Evolutionary conservation across 2,113 vertebrate genomes (phyloP), one percentile per base, ranked within the genome.

Genomic region (Serilophus lunatus): DNA sequence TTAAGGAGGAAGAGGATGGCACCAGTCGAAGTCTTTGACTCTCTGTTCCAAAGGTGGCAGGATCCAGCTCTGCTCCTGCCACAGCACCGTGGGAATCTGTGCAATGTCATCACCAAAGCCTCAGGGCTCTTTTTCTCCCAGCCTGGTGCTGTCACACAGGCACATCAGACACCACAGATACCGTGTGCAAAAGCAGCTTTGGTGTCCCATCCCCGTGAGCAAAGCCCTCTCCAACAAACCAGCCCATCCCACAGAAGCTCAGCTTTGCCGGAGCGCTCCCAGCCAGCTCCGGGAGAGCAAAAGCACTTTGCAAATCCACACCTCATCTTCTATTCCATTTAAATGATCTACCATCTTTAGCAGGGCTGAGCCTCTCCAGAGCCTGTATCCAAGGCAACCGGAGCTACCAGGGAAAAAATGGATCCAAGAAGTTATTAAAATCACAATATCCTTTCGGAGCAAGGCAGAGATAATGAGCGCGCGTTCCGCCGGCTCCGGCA

Each of bases 341-440:
- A 94, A 93, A 96, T 94, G 94, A 96, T 96, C 95, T 95, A 92
- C 96, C 96, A 96, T 96, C 95, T 97, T 95, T 93, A 97, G 93
- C 91, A 65, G 89, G 96, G 96, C 94, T 97, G 91, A 96, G 89
- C 94, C 91, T 96, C 95, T 97, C 96, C 89, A 38, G 96, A 91
- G 95, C 95, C 92, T 71, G 96, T 97, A 96, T 95, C 96, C 96
- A 97, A 88, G 95, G 96, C 93, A 97, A 97, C 95, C 22, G 71
- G 72, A 95, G 92, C 94, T 96, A 90, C 90, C 83, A 75, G 88
- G 87, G 90, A 90, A 92, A 96, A 82, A 96, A 95, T 5, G 94
- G 93, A 95, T 95, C 95, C 93, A 88, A 95, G 92, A 94, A 96
- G 94, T 96, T 96, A 96, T 96, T 96, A 95, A 96, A 96, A 96